Base-by-base conservation (phyloP, 2,797 vertebrate genomes). In the Hyperoplus lanceolatus region DNA sequence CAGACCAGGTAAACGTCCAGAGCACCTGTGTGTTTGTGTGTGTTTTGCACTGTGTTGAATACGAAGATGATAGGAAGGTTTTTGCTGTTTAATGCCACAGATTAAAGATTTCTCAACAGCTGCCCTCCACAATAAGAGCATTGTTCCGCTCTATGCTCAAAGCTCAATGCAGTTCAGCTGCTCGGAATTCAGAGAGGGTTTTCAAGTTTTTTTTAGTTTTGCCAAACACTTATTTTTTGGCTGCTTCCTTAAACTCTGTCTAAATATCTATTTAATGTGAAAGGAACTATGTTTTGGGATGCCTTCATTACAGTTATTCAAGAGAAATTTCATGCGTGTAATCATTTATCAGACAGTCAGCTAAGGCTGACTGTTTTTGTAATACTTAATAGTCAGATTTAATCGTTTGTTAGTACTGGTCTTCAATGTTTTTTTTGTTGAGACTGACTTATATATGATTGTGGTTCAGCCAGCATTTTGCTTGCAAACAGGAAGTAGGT, bases 1-100 rank as follows among this genome's bases (percentile, higher is more conserved):
- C 60, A 56, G 60, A 75, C 14, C 21, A 89, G 87, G 87, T 88
- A 75, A 41, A 12, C 15, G 13, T 0, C 16, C 16, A 11, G 48
- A 60, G n/a, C 3, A 42, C 13, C 3, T 4, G 2, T 59, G 53
- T 29, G 29, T 29, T 29, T 29, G 29, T 29, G 29, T 29, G 29
- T 29, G 29, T 29, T 29, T 55, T 70, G 36, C 21, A 14, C 8
- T 54, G 54, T 58, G 70, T 61, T 16, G 8, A 2, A 6, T 29
- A n/a, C 14, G 38, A 5, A 16, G 9, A 53, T 12, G 8, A 10
- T 63, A 29, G 29, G 29, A 56, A 39, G 53, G 0, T 38, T 36
- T 45, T 43, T 51, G 6, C 43, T 14, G 18, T 53, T 51, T 48
- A 0, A 18, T 56, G 8, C 2, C 15, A 16, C 60, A 29, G 7